These are phyloP conservation scores for Drosophila phalerata DNA, from an alignment of 2,888 invertebrate species.

Conservation along the genomic window DNA sequence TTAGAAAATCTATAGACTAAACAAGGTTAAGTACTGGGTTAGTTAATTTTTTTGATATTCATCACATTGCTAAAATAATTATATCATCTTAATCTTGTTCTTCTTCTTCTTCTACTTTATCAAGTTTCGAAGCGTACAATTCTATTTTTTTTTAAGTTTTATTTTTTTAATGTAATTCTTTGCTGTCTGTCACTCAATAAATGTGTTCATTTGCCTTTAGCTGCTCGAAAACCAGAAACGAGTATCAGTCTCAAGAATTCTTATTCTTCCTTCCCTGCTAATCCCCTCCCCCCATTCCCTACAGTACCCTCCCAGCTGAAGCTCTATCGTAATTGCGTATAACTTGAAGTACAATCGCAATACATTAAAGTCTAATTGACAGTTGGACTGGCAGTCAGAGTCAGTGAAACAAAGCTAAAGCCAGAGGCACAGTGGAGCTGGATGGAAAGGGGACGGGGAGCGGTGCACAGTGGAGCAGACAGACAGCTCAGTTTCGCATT, in stretches of 20 bases:
- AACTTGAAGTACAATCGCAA: conserved; percentile 77
- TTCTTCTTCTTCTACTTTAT: conserved; percentile 15
- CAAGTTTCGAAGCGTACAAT: conserved; percentile 23
- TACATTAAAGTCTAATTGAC: conserved; percentile 80
- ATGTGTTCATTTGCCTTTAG: conserved; percentile 62
- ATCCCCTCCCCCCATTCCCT: background rate
- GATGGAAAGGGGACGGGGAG: background rate
- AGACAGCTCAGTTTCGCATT: conserved; percentile 33
- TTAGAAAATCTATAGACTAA: background rate
- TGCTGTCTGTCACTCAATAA: conserved; percentile 50
- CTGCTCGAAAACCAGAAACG: conserved; percentile 32
- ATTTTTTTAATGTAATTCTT: conserved; percentile 31
- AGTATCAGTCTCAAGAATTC: conserved; percentile 18
- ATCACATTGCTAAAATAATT: conserved; percentile 10
- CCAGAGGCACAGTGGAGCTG: conserved; percentile 5
- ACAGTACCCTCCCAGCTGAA: conserved; percentile 37
- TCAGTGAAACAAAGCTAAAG: conserved; percentile 15
- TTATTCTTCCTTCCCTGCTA: background rate
- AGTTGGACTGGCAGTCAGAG: conserved; percentile 66
- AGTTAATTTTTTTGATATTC: background rate
- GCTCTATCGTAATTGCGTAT: conserved; percentile 76
- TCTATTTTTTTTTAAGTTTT: conserved; percentile 18
- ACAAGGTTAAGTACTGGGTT: background rate
- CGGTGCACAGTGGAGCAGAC: conserved; percentile 5
- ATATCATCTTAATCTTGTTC: conserved; percentile 8